Evolutionary conservation across 2,113 vertebrate genomes (phyloP), one percentile per base, ranked within the genome.

Genomic region (Antennarius striatus): DNA sequence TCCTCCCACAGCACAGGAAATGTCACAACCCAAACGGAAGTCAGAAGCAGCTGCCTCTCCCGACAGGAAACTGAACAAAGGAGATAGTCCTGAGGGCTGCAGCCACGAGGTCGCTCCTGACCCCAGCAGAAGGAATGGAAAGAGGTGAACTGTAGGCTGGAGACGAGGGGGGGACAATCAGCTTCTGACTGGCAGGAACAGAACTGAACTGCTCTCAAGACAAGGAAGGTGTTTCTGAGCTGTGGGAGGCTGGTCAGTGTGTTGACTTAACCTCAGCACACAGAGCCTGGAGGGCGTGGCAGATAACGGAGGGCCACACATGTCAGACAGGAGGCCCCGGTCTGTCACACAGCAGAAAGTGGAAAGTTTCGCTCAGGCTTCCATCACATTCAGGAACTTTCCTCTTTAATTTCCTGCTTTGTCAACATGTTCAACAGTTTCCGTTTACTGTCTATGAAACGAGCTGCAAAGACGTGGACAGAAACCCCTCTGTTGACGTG

Each of bases 21-120:
- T 68, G 75, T 70, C 67, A 50, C 75, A 78, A 84, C 80, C 81
- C 74, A 43, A 82, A 71, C 84, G 90, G 90, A 91, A 90, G 85
- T 88, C 66, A 79, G 83, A 88, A 61, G 77, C 69, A 77, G 80
- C 81, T 75, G 75, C 65, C 55, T 83, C 76, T 84, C 72, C 68
- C 74, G 63, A 82, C 84, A 86, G 86, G 87, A 90, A 89, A 81
- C 83, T 74, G 45, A 67, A 86, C 79, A 89, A 86, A 88, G 77
- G 55, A 86, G 81, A 87, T 68, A 61, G 57, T 69, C 53, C 54
- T 63, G 56, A 64, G 69, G 71, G 55, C 61, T 46, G 61, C 59
- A 64, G 63, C 45, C 77, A 63, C 75, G 73, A 78, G 71, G 75
- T 86, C 63, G 56, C 0, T 16, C 71, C 51, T 66, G 22, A 30